These are phyloP conservation scores for Plebejus anna DNA, from an alignment of 2,888 invertebrate species.

Conservation along the genomic window DNA sequence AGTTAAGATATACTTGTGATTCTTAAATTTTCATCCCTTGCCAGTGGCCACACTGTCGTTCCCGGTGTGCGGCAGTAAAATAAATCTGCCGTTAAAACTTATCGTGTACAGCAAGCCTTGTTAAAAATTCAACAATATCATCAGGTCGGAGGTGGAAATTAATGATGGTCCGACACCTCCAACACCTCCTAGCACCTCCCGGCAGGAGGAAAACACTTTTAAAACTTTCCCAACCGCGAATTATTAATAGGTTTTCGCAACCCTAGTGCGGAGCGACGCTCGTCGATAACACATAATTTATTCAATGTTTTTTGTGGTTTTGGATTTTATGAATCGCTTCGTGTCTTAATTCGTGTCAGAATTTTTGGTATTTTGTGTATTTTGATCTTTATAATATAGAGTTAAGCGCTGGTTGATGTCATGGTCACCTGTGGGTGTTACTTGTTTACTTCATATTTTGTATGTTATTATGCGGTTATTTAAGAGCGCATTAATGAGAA, in stretches of 20 bases:
- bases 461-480: neutral
- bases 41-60: neutral
- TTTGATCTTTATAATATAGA: neutral
- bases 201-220: slow-evolving; percentile 67
- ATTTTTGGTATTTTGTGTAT: neutral
- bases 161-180: slow-evolving; percentile 38
- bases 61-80: neutral
- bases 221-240: slow-evolving; percentile 70
- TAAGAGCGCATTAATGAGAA: neutral
- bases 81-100: slow-evolving; percentile 18
- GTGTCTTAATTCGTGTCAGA: neutral
- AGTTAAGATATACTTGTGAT: neutral
- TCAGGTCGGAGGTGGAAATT: slow-evolving; percentile 65
- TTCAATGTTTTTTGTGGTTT: slow-evolving; percentile 33
- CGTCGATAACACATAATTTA: slow-evolving; percentile 33
- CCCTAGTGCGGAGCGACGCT: slow-evolving; percentile 41
- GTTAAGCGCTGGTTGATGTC: neutral
- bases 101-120: slow-evolving; percentile 37
- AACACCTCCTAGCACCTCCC: slow-evolving; percentile 38
- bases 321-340: neutral
- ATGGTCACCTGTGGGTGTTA: neutral
- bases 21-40: neutral
- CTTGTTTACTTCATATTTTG: neutral
- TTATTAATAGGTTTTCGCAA: slow-evolving; percentile 75
- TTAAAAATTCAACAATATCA: slow-evolving; percentile 68